Evolutionary conservation across 2,797 vertebrate genomes (phyloP).

Genomic region (Zenarchopterus dispar): DNA sequence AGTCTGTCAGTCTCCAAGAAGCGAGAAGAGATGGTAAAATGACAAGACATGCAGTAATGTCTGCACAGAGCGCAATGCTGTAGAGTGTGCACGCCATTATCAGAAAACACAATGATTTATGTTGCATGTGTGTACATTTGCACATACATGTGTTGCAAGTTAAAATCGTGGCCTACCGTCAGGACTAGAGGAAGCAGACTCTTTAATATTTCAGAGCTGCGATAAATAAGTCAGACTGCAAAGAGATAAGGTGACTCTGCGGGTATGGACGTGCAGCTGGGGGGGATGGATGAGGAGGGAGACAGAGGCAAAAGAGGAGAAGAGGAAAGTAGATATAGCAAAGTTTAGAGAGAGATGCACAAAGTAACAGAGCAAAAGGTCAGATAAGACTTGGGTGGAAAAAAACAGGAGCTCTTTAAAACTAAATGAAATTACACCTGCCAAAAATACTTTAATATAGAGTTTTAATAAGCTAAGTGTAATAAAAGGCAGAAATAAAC

Average conservation of each 20-base stretch:
- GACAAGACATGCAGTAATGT: constrained; percentile 7
- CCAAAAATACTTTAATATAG: constrained; percentile 11
- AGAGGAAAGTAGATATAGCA: constrained; percentile 37
- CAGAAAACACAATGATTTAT: constrained; percentile 27
- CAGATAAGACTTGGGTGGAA: constrained; percentile 30
- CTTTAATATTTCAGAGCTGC: constrained; percentile 80
- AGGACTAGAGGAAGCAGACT: constrained; percentile 67
- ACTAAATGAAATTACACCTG: background rate
- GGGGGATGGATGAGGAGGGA: constrained; percentile 5
- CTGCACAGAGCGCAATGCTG: background rate
- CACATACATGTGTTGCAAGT: constrained; percentile 26
- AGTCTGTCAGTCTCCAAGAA: background rate
- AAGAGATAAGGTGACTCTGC: constrained; percentile 78
- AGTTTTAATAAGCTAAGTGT: background rate
- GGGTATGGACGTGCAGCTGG: constrained; percentile 24
- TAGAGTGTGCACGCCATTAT: constrained; percentile 16
- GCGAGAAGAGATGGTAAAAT: constrained; percentile 10
- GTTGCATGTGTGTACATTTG: constrained; percentile 2
- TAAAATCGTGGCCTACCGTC: constrained; percentile 59
- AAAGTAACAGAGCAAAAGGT: constrained; percentile 56
- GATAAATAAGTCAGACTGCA: constrained; percentile 81
- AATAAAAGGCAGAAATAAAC: background rate
- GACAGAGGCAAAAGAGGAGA: constrained; percentile 18
- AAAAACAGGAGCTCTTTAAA: constrained; percentile 6
- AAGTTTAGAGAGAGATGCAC: constrained; percentile 18